phyloP scores from a whole-genome alignment of 2,888 invertebrate genomes.

The Hypomecis atomaria region DNA sequence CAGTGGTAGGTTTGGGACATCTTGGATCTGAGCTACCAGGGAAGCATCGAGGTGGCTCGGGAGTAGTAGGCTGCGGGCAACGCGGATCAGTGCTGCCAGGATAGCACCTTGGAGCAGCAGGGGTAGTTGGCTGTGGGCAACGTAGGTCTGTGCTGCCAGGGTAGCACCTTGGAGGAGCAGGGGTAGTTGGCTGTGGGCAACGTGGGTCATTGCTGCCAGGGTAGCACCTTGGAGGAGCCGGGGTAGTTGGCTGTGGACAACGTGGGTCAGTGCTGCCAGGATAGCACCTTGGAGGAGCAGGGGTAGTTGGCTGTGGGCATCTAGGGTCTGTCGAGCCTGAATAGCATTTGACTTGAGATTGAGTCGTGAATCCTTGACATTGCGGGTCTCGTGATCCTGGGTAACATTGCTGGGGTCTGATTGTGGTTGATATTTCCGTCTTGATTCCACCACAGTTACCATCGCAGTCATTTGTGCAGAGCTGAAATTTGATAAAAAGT shows the following conservation, averaged over 20 bases:
- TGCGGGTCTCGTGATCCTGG: conserved; percentile 65
- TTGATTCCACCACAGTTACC: conserved; percentile 64
- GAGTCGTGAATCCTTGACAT: conserved; percentile 60
- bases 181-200: conserved; percentile 47
- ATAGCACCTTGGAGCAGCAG: conserved; percentile 42
- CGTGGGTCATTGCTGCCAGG: conserved; percentile 60
- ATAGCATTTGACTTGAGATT: conserved; percentile 49
- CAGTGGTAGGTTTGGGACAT: conserved; percentile 46
- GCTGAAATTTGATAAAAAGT: conserved; percentile 54
- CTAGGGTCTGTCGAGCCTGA: conserved; percentile 51
- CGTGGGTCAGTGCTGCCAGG: conserved; percentile 62
- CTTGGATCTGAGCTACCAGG: conserved; percentile 60
- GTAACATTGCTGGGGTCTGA: conserved; percentile 61
- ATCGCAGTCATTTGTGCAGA: conserved; percentile 74
- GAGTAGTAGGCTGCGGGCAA: conserved; percentile 56
- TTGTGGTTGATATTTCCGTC: conserved; percentile 65
- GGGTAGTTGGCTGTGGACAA: conserved; percentile 56
- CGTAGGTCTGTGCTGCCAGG: conserved; percentile 53
- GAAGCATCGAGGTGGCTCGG: conserved; percentile 56
- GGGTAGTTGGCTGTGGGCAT: conserved; percentile 56
- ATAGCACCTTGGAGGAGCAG: conserved; percentile 48
- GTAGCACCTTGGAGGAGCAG: conserved; percentile 45
- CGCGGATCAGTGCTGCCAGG: conserved; percentile 54
- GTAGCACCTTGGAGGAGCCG: conserved; percentile 56
- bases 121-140: conserved; percentile 50